Evolutionary conservation across 2,797 vertebrate species (phyloP), one percentile per base, ranked within the genome.

Genomic region (Etheostoma nigrum): DNA sequence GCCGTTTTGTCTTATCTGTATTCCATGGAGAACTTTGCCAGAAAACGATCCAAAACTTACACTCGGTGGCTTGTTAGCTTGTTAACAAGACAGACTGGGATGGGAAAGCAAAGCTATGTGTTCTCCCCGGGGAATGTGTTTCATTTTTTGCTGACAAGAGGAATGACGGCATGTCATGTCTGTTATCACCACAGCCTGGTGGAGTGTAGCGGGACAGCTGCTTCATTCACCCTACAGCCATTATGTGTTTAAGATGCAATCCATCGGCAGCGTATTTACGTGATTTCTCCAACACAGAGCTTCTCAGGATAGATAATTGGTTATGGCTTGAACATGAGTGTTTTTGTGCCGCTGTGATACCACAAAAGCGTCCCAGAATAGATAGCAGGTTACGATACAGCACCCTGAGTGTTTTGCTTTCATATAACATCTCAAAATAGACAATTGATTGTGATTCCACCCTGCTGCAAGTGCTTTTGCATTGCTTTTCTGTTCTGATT

Each of bases 61-160:
- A 4, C 52, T 47, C 11, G 25, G 14, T 8, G 44, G 45, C 54
- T 53, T 47, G 47, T 61, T 47, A 15, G 68, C 66, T 58, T 58
- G 57, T 61, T 66, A 70, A 59, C 58, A 14, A 27, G 57, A 66
- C 61, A 63, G 58, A 48, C 58, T 3, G 25, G 14, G 69, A 65
- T 25, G 64, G 57, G 69, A 82, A 65, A 67, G 76, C 48, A 52
- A 54, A 78, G 62, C 44, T 63, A 11, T 8, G 6, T 7, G 49
- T n/a, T 12, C 54, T 83, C 83, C 69, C 42, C 4, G 0, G 74
- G 63, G 81, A 68, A 73, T 16, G 44, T 0, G 16, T 85, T 82
- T 87, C 21, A 70, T 81, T 86, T 62, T 74, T 63, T 72, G 25
- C 72, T 82, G 85, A 84, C 82, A 69, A 79, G 82, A 72, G 54